These are phyloP conservation scores for Teleopsis dalmanni DNA, from an alignment of 1,140 invertebrate species.

Conservation along the genomic window DNA sequence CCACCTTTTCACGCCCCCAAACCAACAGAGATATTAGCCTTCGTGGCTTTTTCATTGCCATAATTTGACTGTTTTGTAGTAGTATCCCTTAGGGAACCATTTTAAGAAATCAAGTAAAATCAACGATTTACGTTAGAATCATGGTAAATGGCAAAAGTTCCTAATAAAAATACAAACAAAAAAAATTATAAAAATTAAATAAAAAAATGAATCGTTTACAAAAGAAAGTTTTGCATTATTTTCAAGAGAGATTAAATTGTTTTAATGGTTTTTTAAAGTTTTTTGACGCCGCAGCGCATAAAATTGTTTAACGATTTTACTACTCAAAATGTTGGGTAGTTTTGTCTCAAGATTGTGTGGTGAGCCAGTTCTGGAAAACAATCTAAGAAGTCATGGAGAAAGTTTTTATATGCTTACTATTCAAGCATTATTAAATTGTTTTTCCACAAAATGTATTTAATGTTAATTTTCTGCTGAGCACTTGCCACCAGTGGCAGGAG, in stretches of 20 bases:
- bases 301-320: slow-evolving; percentile 10
- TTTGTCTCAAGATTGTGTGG: too few species aligned
- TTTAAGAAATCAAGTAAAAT: slow-evolving; percentile 16
- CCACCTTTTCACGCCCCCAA: too few species aligned
- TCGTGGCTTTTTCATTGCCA: too few species aligned
- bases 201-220: not conserved
- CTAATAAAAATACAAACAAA: not conserved
- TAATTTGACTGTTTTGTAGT: not conserved
- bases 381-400: slow-evolving; percentile 6
- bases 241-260: slow-evolving; percentile 20
- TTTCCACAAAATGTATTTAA: slow-evolving; percentile 8
- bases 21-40: too few species aligned
- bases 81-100: slow-evolving; percentile 14
- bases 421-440: slow-evolving; percentile 11
- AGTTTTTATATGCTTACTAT: not conserved
- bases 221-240: slow-evolving; percentile 17
- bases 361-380: too few species aligned
- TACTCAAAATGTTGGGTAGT: too few species aligned
- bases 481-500: too few species aligned
- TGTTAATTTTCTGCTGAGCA: not conserved
- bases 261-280: slow-evolving; percentile 20
- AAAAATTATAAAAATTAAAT: not conserved
- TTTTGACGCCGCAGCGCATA: slow-evolving; percentile 2
- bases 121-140: slow-evolving; percentile 13
- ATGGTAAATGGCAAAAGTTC: slow-evolving; percentile 4